A percentile compares a stretch with the other conserved stretches of the same genome.
phyloP scores from a whole-genome alignment of 1,140 invertebrate genomes.

The Drosophila baimaii region DNA sequence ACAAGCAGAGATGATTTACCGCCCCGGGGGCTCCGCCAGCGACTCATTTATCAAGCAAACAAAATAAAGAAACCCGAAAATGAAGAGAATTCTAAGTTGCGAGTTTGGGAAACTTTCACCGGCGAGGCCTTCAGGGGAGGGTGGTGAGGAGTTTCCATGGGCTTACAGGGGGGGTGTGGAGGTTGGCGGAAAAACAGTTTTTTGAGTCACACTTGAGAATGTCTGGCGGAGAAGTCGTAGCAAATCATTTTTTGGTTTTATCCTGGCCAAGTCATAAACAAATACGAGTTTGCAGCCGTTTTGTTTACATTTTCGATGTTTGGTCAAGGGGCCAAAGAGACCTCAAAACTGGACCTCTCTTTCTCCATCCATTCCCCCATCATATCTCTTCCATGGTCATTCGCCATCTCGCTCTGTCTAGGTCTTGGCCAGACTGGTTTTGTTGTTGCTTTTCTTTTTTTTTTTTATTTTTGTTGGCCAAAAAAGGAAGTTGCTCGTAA shows the following conservation, averaged over 20 bases:
- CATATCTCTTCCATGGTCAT: not conserved
- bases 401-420: conserved; percentile 17
- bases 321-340: conserved; percentile 32
- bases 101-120: conserved; percentile 40
- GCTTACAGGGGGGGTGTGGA: not conserved
- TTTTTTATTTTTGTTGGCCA: conserved; percentile 48
- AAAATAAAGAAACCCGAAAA: conserved; percentile 52
- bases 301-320: conserved; percentile 69
- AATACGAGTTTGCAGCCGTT: conserved; percentile 45
- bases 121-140: conserved; percentile 4
- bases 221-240: conserved; percentile 32
- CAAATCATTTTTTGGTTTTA: conserved; percentile 32
- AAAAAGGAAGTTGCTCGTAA: conserved; percentile 80
- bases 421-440: conserved; percentile 66
- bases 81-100: conserved; percentile 53
- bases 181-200: not conserved
- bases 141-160: not conserved
- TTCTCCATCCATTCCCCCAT: not conserved
- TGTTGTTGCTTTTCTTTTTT: conserved; percentile 32
- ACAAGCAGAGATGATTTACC: conserved; percentile 53
- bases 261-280: conserved; percentile 38
- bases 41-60: conserved; percentile 54
- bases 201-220: conserved; percentile 40
- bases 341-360: conserved; percentile 41
- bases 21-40: conserved; percentile 39